A percentile compares a stretch with the other conserved stretches of the same genome.
Evolutionary conservation across 2,797 vertebrate species (phyloP).

Genomic region (Coluber constrictor): DNA sequence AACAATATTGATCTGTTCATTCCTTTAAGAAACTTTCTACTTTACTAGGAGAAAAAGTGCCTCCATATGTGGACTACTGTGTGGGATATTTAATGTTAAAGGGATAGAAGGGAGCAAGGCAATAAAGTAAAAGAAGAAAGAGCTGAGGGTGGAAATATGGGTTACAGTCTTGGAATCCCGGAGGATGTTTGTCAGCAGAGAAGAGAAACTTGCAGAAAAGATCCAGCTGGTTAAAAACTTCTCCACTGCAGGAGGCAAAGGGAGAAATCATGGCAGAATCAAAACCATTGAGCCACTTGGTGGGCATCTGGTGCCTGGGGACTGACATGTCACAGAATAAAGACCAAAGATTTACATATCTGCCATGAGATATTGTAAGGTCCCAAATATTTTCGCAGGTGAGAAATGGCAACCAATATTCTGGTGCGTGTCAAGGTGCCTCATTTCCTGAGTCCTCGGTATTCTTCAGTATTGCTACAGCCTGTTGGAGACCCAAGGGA

Average conservation of each 20-base stretch:
- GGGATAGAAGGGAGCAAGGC: constrained; percentile 31
- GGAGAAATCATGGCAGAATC: constrained; percentile 45
- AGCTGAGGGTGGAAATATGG: constrained; percentile 35
- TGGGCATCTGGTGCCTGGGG: constrained; percentile 42
- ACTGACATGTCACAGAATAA: constrained; percentile 10
- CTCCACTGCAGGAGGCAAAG: constrained; percentile 51
- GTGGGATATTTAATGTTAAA: not conserved
- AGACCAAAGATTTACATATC: constrained; percentile 20
- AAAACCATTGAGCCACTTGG: constrained; percentile 39
- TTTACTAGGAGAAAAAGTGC: not conserved
- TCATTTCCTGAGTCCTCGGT: constrained; percentile 38
- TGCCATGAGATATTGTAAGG: constrained; percentile 5
- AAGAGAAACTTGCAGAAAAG: constrained; percentile 52
- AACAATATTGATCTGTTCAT: not conserved
- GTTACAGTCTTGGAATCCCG: constrained; percentile 56
- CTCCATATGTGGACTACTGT: not conserved
- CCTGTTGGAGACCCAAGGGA: constrained; percentile 28
- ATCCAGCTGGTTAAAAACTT: constrained; percentile 58
- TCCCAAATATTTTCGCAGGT: constrained; percentile 38
- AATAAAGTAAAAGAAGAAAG: not conserved
- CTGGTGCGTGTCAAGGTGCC: constrained; percentile 37
- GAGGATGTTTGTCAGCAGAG: constrained; percentile 58
- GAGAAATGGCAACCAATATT: constrained; percentile 37
- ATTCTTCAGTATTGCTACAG: constrained; percentile 28
- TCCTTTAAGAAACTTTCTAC: not conserved